phyloP scores from a whole-genome alignment of 2,797 vertebrate genomes.

The Anguilla pacifica region DNA sequence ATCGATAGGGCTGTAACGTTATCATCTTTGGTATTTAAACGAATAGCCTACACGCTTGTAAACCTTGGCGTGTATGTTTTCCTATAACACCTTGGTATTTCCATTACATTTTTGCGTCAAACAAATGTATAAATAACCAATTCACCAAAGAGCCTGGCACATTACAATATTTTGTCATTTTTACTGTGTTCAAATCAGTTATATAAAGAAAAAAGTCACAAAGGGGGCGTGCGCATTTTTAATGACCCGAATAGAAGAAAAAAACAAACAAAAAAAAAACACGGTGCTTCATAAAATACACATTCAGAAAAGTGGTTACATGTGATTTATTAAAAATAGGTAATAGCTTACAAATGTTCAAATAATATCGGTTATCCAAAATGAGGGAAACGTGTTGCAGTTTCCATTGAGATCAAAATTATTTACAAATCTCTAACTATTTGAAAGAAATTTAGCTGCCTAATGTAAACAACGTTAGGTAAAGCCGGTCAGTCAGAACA shows the following conservation, averaged over 20 bases:
- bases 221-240: constrained; percentile 39
- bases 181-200: constrained; percentile 35
- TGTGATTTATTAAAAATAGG: background rate
- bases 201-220: constrained; percentile 43
- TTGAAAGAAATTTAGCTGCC: background rate
- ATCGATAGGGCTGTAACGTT: background rate
- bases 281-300: background rate
- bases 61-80: background rate
- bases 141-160: background rate
- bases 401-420: no score
- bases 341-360: no score
- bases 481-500: background rate
- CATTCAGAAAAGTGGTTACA: background rate
- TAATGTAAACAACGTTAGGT: background rate
- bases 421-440: no score
- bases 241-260: background rate
- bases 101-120: background rate
- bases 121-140: background rate
- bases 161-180: background rate
- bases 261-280: no score
- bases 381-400: background rate
- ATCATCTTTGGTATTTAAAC: background rate
- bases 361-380: no score
- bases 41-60: background rate
- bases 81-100: background rate